Conservation (phyloP, 2,797 vertebrate species). For the Varecia variegata region DNA sequence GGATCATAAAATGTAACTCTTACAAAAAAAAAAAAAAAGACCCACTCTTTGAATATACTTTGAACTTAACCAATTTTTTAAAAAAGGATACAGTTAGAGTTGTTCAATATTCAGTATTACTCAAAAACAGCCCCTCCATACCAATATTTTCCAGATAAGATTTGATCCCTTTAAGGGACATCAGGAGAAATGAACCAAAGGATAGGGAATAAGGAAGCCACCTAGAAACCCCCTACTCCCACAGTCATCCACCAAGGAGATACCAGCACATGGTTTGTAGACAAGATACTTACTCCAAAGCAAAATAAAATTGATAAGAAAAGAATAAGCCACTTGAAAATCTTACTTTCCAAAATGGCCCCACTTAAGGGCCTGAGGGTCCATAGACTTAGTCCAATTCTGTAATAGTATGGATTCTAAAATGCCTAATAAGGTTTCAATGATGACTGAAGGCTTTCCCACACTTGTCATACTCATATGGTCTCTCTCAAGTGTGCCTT, state of each 20-base stretch:
- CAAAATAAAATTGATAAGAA: neutral
- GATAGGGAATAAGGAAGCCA: neutral
- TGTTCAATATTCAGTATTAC: neutral
- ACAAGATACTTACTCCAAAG: neutral
- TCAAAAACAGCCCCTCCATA: neutral
- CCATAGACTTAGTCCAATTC: neutral
- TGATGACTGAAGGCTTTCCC: conserved; percentile 10
- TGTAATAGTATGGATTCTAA: neutral
- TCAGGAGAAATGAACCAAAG: neutral
- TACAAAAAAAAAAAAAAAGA: neutral
- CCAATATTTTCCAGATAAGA: neutral
- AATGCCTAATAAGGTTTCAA: neutral
- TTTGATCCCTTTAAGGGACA: neutral
- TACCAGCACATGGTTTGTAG: neutral
- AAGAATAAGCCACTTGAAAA: neutral
- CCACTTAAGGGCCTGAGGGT: neutral
- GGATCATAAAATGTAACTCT: neutral
- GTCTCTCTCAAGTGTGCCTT: conserved; percentile 25
- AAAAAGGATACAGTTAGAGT: neutral
- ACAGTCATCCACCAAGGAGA: neutral
- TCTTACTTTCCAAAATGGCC: neutral
- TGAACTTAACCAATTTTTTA: neutral
- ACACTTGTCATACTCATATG: neutral
- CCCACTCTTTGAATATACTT: neutral
- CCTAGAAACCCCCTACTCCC: neutral